Conservation (phyloP, 2,797 vertebrate genomes). For the Darevskia nairensis region DNA sequence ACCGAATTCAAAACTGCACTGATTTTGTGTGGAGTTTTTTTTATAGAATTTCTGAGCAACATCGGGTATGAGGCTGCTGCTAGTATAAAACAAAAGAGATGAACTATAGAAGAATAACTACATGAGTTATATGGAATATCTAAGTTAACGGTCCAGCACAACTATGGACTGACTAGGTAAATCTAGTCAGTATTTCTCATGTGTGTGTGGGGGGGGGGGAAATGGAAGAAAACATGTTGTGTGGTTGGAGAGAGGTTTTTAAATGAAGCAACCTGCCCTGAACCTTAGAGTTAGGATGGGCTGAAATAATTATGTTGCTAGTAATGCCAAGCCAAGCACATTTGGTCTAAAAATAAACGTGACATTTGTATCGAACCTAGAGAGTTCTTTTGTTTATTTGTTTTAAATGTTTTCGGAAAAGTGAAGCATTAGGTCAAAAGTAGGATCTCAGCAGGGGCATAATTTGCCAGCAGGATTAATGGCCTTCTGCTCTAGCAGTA, state of each 20-base stretch:
- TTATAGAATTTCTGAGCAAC: no score
- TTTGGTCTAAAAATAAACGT: background rate
- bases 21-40: no score
- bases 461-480: background rate
- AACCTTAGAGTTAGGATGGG: background rate
- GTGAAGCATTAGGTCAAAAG: background rate
- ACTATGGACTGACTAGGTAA: no score
- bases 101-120: no score
- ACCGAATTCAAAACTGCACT: no score
- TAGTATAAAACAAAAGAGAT: no score
- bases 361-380: background rate
- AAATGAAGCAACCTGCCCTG: background rate
- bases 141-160: no score
- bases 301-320: background rate
- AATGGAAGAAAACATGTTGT: no score
- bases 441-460: background rate
- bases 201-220: background rate
- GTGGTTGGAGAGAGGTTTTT: background rate
- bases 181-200: background rate
- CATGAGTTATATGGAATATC: no score
- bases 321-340: background rate
- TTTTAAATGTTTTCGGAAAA: slow-evolving; percentile 17
- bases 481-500: slow-evolving; percentile 28
- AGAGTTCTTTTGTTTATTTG: background rate
- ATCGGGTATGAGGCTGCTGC: no score